Evolutionary conservation across 2,797 vertebrate species (phyloP), one percentile per base, ranked within the genome.

Genomic region (Acanthurus leucopareius): DNA sequence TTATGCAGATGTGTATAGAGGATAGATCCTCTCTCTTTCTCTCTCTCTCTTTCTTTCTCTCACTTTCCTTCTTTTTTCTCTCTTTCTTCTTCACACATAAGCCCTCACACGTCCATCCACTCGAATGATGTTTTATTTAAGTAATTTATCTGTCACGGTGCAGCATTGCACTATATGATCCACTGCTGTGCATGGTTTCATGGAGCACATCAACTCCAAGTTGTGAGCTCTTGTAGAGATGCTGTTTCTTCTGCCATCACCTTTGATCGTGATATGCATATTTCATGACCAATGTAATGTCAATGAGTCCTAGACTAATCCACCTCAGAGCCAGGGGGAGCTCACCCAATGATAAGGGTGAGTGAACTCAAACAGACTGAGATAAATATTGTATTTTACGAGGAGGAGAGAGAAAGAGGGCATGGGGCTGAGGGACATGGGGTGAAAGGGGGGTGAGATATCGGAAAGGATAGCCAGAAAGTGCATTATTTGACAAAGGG

Each of bases 221-320:
- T 85, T 81, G 75, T 17, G 84, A 83, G 77, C 82, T 82, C 88
- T 86, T 85, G 90, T 86, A 72, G 84, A 86, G 90, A 92, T 80
- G 84, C 71, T 45, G 47, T 79, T 89, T 91, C 88, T 87, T 80
- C 87, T 69, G 75, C 81, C 81, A 65, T 89, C 88, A 90, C 89
- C 92, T 95, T 94, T 94, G 91, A 95, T 93, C 90, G 88, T 87
- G 83, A 87, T 90, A 92, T 95, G 89, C 91, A 95, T 95, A 93
- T 95, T 95, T 95, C 93, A 96, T 94, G 92, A 90, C 81, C 87
- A 80, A 87, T 90, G 91, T 94, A 93, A 95, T 94, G 93, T 92
- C 93, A 93, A 92, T 93, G 93, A 94, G 91, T 93, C 89, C 90
- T 84, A 84, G 82, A 92, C 86, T 87, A 91, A 94, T 95, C 91